These are phyloP conservation scores for Antrozous pallidus DNA, from an alignment of 2,797 vertebrate species.

Conservation along the genomic window DNA sequence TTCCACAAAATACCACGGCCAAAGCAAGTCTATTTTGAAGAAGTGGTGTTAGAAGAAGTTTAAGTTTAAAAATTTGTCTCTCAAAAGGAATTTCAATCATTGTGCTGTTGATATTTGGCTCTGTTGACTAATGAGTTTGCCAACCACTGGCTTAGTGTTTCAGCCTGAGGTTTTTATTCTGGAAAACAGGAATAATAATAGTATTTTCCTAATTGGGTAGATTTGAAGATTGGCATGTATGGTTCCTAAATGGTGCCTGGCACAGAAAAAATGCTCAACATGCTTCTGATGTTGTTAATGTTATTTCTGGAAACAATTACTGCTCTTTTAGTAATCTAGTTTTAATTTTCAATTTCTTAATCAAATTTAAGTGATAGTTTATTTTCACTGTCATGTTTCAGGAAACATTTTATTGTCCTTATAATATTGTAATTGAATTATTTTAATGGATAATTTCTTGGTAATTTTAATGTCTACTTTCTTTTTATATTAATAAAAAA, in stretches of 20 bases:
- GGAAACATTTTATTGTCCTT: constrained; percentile 33
- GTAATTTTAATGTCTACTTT: constrained; percentile 41
- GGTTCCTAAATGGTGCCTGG: background rate
- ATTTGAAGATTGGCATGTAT: background rate
- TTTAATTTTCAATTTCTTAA: constrained; percentile 36
- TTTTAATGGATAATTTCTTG: constrained; percentile 40
- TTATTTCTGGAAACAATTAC: constrained; percentile 21
- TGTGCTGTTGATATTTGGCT: too few species aligned
- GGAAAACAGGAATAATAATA: background rate
- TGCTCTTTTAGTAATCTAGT: background rate
- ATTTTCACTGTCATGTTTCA: constrained; percentile 36
- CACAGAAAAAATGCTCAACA: background rate
- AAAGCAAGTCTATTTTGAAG: too few species aligned
- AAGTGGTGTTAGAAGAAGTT: too few species aligned
- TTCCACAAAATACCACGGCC: too few species aligned
- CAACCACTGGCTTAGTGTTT: constrained; percentile 7
- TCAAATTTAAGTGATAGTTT: constrained; percentile 20
- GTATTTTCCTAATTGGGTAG: background rate
- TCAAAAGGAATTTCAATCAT: too few species aligned
- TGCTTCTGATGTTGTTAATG: constrained; percentile 9
- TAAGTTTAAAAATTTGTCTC: too few species aligned
- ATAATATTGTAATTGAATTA: constrained; percentile 18
- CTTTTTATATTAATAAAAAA: constrained; percentile 19
- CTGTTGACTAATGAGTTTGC: too few species aligned
- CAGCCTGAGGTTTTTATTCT: background rate